Evolutionary conservation across 2,888 invertebrate genomes (phyloP), one percentile per base, ranked within the genome.

Genomic region (Eupithecia subfuscata): DNA sequence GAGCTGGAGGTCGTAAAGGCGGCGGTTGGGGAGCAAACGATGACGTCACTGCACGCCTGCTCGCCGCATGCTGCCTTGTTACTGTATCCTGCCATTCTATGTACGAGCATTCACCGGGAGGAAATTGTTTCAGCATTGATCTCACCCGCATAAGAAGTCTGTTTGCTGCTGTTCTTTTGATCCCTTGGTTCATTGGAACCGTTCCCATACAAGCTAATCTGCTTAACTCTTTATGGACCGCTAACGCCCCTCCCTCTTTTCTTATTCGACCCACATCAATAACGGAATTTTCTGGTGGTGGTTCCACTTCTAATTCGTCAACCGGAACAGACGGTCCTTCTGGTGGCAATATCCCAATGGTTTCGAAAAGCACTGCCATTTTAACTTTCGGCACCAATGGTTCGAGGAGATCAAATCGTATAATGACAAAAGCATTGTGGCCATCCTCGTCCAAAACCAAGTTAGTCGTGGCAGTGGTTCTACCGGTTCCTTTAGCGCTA

Each of bases 151-250:
- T 87, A 60, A 94, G 79, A n/a, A 95, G 84, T 60, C 88, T 88
- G 84, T 92, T 94, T 37, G 94, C 94, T 40, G 94, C 94, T 25
- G 93, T 92, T 70, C 91, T 87, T 80, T 92, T 95, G 60, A 93
- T 92, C 71, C 91, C 89, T 84, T 93, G 92, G 77, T 89, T 91
- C 91, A 92, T 93, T 60, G 90, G 88, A 12, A 92, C 84, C 45
- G 85, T 80, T 22, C 90, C 90, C 79, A 85, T 88, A 78, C 90
- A 90, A 68, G 93, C 86, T 73, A 94, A 84, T 14, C 80, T 81
- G 79, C 91, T 89, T 65, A 95, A 80, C 84, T 94, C 95, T 77
- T 89, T 90, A 77, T 95, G 95, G n/a, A 94, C 91, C 25, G 90
- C 88, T 68, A 94, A 85, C 65, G 95, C 94, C 9, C 92, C 93